Evolutionary conservation across 1,140 invertebrate species (phyloP), one percentile per base, ranked within the genome.

Genomic region (Leucophenga varia): DNA sequence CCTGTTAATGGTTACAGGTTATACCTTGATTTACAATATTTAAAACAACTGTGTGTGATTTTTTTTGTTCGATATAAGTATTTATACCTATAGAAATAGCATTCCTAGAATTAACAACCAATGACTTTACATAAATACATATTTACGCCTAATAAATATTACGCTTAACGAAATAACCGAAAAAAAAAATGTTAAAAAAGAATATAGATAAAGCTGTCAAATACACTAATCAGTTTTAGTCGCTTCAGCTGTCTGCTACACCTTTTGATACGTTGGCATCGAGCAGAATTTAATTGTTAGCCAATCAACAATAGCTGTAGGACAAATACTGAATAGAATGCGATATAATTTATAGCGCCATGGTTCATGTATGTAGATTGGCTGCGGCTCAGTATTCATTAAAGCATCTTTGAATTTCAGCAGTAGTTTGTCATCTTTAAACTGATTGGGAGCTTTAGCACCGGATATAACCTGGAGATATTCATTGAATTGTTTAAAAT

Each of bases 351-450:
- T 67, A 34, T 81, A 81, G 40, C 77, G 61, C 54, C 65, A 74
- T 0, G 77, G 75, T 54, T 82, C 78, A 54, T 78, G 77, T 71
- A 78, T 80, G 54, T 86, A 86, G n/a, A 77, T 13, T 0, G 73
- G 16, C 13, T 67, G 57, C 1, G 84, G 84, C 8, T 73, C 52
- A 3, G 67, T 49, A 39, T 78, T 76, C 6, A 82, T 69, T 8
- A 86, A 49, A 6, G 82, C 79, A 19, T 75, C 60, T 16, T 79
- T 74, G 47, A 85, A 83, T n/a, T 65, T 68, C 3, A 69, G 31
- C 48, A 82, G 80, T 28, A 86, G 54, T 2, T 43, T 30, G 0
- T 58, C 28, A 59, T 84, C 77, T 4, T 75, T 54, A 9, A 85
- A 51, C 39, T 72, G 64, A 37, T 73, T 59, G 6, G 76, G 61